Evolutionary conservation across 2,888 invertebrate species (phyloP), one percentile per base, ranked within the genome.

Genomic region (Morpho helenor): DNA sequence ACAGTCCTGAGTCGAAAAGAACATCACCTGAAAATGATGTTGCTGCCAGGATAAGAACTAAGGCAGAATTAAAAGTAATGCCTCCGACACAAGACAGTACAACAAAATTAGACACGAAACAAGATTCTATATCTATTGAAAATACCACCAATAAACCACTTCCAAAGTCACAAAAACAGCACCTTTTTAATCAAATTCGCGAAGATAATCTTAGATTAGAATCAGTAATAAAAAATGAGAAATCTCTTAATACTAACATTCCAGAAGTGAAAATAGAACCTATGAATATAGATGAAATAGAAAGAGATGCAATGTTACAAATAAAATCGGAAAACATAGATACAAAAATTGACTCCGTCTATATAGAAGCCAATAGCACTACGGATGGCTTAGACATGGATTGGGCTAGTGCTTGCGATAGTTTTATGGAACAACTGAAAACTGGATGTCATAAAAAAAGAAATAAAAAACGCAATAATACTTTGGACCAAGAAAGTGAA

Each of bases 41-140:
- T 49, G 94, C 94, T 45, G 94, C 95, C 8, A 92, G 96, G 73
- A 96, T 97, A 72, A 91, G 96, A 66, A 97, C 97, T 4, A 97
- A 97, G 85, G 97, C 96, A 2, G 97, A 97, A 83, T 84, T 96
- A 46, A 97, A 97, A 82, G 92, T 83, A 43, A 82, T 87, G 83
- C 88, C 85, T 40, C 84, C 87, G n/a, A 81, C 86, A 47, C 81
- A 84, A 70, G 86, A 87, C 59, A 74, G 61, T 61, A 65, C 72
- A 46, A 23, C 71, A 22, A 83, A 80, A 72, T 40, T 68, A 42
- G 82, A 82, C 41, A 60, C 61, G 10, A 82, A 77, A 62, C 68
- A 67, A 49, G 66, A 66, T 56, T 61, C 59, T 56, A 43, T 61
- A n/a, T 49, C 67, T 56, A 58, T 65, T 49, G 79, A 77, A 63